phyloP scores from a whole-genome alignment of 2,113 vertebrate genomes.

The Andinoacara biseriatus region DNA sequence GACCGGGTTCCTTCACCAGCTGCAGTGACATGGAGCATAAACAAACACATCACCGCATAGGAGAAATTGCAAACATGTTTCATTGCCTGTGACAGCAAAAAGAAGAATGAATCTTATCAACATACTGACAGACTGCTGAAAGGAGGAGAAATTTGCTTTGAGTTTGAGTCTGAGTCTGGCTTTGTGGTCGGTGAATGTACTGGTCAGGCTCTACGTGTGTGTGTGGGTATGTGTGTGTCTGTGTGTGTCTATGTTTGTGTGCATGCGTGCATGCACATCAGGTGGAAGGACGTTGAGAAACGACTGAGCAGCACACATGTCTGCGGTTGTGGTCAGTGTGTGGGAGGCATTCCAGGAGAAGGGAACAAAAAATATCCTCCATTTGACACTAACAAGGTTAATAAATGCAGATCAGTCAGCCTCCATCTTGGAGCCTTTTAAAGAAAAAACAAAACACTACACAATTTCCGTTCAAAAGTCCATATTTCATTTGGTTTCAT shows the following conservation, averaged over 20 bases:
- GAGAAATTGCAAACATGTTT: slow-evolving; percentile 62
- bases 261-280: slow-evolving; percentile 25
- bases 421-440: slow-evolving; percentile 28
- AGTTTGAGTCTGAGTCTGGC: slow-evolving; percentile 38
- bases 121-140: slow-evolving; percentile 22
- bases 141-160: slow-evolving; percentile 27
- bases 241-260: neutral
- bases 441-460: slow-evolving; percentile 42
- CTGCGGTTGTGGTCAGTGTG: slow-evolving; percentile 60
- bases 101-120: slow-evolving; percentile 40
- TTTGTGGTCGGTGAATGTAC: slow-evolving; percentile 39
- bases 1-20: slow-evolving; percentile 34
- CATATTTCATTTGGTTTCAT: slow-evolving; percentile 29
- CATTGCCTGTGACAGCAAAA: slow-evolving; percentile 20
- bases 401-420: slow-evolving; percentile 49
- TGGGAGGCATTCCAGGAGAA: slow-evolving; percentile 50
- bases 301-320: slow-evolving; percentile 37
- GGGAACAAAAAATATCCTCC: slow-evolving; percentile 58
- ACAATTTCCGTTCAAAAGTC: slow-evolving; percentile 26
- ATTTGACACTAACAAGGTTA: slow-evolving; percentile 61
- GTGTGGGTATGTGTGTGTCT: slow-evolving; percentile 2
- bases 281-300: slow-evolving; percentile 56
- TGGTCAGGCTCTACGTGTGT: slow-evolving; percentile 11
- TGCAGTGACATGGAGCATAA: slow-evolving; percentile 51
- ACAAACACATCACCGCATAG: slow-evolving; percentile 47